Evolutionary conservation across 2,113 vertebrate genomes (phyloP).

Genomic region (Tichodroma muraria): DNA sequence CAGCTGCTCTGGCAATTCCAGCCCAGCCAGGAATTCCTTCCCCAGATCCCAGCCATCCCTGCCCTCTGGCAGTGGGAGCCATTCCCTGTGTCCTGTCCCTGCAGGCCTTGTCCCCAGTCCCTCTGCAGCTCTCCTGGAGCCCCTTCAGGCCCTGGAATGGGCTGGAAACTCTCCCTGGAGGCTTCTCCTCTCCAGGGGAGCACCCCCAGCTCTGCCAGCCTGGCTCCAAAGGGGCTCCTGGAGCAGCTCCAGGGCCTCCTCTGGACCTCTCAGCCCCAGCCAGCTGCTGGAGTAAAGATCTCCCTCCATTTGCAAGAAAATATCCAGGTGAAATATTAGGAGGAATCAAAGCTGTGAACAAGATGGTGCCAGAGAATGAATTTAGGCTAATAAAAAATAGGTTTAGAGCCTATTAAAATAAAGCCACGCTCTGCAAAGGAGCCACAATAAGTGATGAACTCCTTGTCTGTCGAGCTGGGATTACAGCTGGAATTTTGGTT

Average conservation of each 20-base stretch:
- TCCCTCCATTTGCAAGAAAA: not conserved
- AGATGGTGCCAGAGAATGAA: not conserved
- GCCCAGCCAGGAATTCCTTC: not conserved
- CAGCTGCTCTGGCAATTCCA: not conserved
- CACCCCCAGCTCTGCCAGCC: not conserved
- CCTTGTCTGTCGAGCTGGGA: too few relatives aligned
- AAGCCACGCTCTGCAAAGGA: not conserved
- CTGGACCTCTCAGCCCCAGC: not conserved
- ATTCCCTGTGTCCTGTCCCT: not conserved
- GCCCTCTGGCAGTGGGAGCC: too few relatives aligned
- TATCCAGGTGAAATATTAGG: not conserved
- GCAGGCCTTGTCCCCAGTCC: not conserved
- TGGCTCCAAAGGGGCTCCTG: not conserved
- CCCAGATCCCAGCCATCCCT: not conserved
- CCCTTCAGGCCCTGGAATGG: not conserved
- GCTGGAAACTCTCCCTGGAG: not conserved
- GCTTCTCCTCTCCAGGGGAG: rapidly evolving
- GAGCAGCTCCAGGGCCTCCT: rapidly evolving
- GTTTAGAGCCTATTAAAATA: not conserved
- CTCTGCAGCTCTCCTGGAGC: not conserved
- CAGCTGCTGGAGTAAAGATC: not conserved
- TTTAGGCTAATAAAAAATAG: not conserved
- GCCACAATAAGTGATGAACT: not conserved
- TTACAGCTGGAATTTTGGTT: not conserved
- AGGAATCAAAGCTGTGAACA: not conserved